These are phyloP conservation scores for Champsocephalus gunnari DNA, from an alignment of 2,797 vertebrate species.

Conservation along the genomic window DNA sequence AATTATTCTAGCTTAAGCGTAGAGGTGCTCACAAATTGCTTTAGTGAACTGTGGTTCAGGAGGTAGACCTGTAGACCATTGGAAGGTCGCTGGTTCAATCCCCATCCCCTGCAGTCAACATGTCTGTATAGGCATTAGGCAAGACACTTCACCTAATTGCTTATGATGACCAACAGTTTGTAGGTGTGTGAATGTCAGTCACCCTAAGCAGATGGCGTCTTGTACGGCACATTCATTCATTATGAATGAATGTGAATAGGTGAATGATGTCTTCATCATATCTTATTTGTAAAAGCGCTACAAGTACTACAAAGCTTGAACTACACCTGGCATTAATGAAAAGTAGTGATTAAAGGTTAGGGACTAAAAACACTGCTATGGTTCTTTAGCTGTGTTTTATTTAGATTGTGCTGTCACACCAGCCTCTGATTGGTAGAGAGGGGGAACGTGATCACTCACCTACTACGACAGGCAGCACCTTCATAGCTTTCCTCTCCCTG, in stretches of 20 bases:
- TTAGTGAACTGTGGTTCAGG: neutral
- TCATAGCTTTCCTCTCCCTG: slow-evolving; percentile 94
- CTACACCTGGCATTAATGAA: neutral
- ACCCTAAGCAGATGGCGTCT: too few relatives aligned
- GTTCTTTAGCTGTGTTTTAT: neutral
- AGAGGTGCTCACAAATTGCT: neutral
- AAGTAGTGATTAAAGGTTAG: neutral
- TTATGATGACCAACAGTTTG: too few relatives aligned
- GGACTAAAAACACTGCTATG: neutral
- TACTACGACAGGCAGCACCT: slow-evolving; percentile 91
- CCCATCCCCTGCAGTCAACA: too few relatives aligned
- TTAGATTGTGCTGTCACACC: neutral
- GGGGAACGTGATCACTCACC: slow-evolving; percentile 83
- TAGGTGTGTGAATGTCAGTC: too few relatives aligned
- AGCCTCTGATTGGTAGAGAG: slow-evolving; percentile 3
- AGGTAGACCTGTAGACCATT: too few relatives aligned
- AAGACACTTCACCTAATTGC: too few relatives aligned
- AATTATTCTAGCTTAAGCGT: neutral
- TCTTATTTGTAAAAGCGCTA: too few relatives aligned
- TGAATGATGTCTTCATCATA: too few relatives aligned
- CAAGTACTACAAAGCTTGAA: neutral
- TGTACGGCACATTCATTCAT: too few relatives aligned
- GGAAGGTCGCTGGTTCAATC: too few relatives aligned
- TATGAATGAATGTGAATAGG: too few relatives aligned
- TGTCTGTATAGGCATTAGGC: too few relatives aligned